These are phyloP conservation scores for Pseudococcus longispinus DNA, from an alignment of 2,888 invertebrate species.

Conservation along the genomic window DNA sequence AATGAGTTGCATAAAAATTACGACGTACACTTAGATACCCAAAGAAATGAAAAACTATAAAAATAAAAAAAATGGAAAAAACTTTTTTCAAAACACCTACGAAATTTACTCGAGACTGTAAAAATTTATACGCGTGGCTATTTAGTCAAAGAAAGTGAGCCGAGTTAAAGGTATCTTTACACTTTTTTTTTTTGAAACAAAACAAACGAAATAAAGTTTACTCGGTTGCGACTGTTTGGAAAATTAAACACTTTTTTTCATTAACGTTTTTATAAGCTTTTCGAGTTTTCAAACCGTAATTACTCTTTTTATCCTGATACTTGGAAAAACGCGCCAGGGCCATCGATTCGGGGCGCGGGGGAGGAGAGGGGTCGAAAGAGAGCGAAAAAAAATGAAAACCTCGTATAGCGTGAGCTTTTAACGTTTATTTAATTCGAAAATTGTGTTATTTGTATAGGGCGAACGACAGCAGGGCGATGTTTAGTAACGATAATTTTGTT, in stretches of 20 bases:
- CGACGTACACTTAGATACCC: too few relatives aligned
- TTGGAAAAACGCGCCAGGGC: not conserved
- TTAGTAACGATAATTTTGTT: conserved; percentile 50
- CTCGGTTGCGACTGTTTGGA: conserved; percentile 29
- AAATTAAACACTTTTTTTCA: conserved; percentile 38
- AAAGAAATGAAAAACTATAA: too few relatives aligned
- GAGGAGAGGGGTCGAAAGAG: not conserved
- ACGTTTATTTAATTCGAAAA: conserved; percentile 55
- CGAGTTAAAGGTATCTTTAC: not conserved
- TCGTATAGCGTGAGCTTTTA: conserved; percentile 48
- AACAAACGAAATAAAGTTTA: conserved; percentile 18
- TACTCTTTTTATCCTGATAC: not conserved
- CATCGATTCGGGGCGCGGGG: not conserved
- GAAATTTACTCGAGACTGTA: not conserved
- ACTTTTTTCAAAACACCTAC: not conserved
- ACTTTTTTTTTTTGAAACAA: not conserved
- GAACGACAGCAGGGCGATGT: conserved; percentile 47
- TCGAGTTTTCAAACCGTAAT: conserved; percentile 21
- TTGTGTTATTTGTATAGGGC: conserved; percentile 51
- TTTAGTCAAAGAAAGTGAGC: not conserved
- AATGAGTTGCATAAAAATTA: too few relatives aligned
- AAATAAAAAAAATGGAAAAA: too few relatives aligned
- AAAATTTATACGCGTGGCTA: not conserved
- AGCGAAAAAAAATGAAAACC: conserved; percentile 16
- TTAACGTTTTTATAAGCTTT: conserved; percentile 34